Base-by-base conservation (phyloP, 1,140 invertebrate genomes). In the Calephelis virginiensis region DNA sequence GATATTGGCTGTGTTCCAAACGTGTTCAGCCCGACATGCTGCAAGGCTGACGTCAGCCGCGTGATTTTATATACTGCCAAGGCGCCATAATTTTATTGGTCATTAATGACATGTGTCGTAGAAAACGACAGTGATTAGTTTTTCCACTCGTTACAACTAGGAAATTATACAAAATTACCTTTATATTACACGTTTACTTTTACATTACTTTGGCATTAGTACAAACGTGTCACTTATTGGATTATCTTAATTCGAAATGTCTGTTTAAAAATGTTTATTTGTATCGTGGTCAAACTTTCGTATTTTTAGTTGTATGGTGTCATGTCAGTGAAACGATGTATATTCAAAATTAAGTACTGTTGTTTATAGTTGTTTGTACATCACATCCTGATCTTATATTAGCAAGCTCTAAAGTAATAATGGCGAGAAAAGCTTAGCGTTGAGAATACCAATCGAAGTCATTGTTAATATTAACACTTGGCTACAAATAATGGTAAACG, bases 1-100 rank as follows among this genome's bases (percentile, higher is more conserved):
- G 76, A 74, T 71, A 70, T 81, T 90, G 87, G 87, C 86, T 48
- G 71, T 68, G 68, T 63, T 80, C 87, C 87, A 90, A 85, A 86
- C 77, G 77, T 84, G 79, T 76, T 76, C 64, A 67, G 71, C 70
- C 73, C 66, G 68, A 72, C 68, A 70, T 70, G 43, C 46, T 61
- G 56, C 64, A 65, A 59, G 63, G 63, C 70, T 83, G 76, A 85
- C 84, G 81, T 86, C 77, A 85, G 69, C 72, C 69, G 37, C 40
- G 38, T 63, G 17, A 48, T 63, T 17, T 63, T 63, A 46, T 63
- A 45, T 63, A 47, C 56, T 59, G 56, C 37, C 56, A 59, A 59
- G 37, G 56, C 56, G 56, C 56, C 56, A 59, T 59, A 37, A 59
- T 59, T 59, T 59, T 59, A 59, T 40, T 59, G 56, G 6, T 38